phyloP scores from a whole-genome alignment of 2,888 invertebrate genomes.

The Macaria notata region DNA sequence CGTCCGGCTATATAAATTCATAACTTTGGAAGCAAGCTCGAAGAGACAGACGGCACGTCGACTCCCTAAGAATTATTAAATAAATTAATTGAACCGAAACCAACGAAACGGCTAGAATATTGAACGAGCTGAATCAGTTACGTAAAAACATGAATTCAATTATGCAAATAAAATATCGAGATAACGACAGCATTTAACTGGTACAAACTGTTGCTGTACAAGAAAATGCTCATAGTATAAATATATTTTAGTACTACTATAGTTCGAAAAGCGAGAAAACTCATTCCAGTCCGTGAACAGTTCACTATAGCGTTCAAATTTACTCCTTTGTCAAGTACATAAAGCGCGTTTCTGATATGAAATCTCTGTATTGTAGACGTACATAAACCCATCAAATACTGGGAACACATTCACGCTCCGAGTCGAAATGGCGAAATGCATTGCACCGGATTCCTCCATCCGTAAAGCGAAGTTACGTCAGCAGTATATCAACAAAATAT shows the following conservation, averaged over 20 bases:
- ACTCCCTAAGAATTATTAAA: constrained; percentile 71
- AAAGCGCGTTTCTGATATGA: neutral
- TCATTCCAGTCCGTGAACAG: neutral
- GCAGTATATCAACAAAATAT: constrained; percentile 40
- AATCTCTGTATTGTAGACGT: neutral
- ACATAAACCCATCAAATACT: constrained; percentile 9
- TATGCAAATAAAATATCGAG: constrained; percentile 33
- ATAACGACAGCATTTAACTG: constrained; percentile 15
- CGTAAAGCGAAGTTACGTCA: constrained; percentile 30
- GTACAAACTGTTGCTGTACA: constrained; percentile 13
- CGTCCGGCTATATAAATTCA: constrained; percentile 77
- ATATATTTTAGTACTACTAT: neutral
- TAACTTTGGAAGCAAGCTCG: constrained; percentile 60
- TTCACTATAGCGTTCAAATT: neutral
- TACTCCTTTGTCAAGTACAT: neutral
- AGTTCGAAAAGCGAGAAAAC: neutral
- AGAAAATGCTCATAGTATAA: neutral
- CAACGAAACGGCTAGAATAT: constrained; percentile 62
- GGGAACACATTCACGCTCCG: constrained; percentile 4
- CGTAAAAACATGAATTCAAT: constrained; percentile 32
- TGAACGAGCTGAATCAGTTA: constrained; percentile 45
- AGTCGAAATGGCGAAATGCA: constrained; percentile 15
- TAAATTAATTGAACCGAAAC: constrained; percentile 75
- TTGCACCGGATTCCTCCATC: constrained; percentile 13
- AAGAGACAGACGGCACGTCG: constrained; percentile 64